These are phyloP conservation scores for Hypomecis punctinalis DNA, from an alignment of 2,888 invertebrate genomes.

Conservation along the genomic window DNA sequence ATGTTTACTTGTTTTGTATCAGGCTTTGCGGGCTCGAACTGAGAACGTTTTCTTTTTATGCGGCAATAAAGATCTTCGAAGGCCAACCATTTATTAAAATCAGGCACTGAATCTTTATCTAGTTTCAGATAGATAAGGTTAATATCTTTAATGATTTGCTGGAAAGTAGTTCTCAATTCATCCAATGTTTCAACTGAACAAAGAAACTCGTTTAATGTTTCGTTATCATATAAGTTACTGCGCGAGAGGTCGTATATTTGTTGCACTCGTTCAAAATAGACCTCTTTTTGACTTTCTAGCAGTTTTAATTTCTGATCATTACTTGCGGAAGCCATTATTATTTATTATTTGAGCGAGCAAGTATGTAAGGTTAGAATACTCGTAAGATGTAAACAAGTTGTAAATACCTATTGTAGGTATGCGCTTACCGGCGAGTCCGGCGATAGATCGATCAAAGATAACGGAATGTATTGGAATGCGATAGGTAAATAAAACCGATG, in stretches of 20 bases:
- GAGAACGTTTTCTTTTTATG: constrained; percentile 4
- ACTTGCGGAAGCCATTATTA: background rate
- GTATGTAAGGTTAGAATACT: no score
- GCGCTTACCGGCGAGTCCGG: no score
- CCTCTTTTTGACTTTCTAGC: constrained; percentile 1
- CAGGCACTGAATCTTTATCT: constrained; percentile 2
- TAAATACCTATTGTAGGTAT: no score
- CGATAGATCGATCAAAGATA: no score
- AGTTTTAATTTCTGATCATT: constrained; percentile 9
- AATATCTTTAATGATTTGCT: constrained; percentile 4
- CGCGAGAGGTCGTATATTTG: constrained; percentile 4
- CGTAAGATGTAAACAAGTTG: no score
- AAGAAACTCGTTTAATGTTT: background rate
- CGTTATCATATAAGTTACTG: background rate
- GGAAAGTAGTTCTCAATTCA: background rate
- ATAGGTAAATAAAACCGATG: no score
- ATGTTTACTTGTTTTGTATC: background rate
- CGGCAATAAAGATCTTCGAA: constrained; percentile 11
- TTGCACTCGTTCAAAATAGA: constrained; percentile 4
- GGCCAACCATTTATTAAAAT: constrained; percentile 6
- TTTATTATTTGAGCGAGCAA: no score
- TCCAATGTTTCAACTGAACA: constrained; percentile 10
- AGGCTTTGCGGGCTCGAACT: background rate
- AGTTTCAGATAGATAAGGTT: background rate
- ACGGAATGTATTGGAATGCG: no score